phyloP scores from a whole-genome alignment of 2,797 vertebrate species.

The Coregonus sp. region DNA sequence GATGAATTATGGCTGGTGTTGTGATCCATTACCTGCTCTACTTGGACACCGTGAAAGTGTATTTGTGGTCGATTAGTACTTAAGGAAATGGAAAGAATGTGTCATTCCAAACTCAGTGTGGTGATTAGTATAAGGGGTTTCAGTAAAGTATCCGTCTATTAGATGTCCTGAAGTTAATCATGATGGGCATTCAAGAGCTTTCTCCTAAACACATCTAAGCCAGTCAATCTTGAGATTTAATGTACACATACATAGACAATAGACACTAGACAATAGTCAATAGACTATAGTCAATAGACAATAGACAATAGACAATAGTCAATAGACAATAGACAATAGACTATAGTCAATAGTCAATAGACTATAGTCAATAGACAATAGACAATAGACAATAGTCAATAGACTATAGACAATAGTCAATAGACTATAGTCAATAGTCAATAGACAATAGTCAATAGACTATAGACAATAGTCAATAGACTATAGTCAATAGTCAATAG shows the following conservation, averaged over 20 bases:
- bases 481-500: no score
- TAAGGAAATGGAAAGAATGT: slow-evolving; percentile 35
- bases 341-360: no score
- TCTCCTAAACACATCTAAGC: slow-evolving; percentile 39
- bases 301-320: no score
- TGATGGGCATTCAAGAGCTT: neutral
- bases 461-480: no score
- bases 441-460: no score
- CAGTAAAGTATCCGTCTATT: neutral
- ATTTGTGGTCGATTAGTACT: slow-evolving; percentile 32
- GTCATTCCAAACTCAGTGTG: slow-evolving; percentile 28
- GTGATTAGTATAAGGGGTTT: slow-evolving; percentile 1
- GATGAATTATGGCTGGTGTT: slow-evolving; percentile 46
- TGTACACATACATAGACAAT: neutral
- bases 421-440: neutral
- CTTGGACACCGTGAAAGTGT: slow-evolving; percentile 29
- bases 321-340: no score
- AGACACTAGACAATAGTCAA: no score
- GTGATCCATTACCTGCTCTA: slow-evolving; percentile 26
- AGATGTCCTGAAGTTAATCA: slow-evolving; percentile 1
- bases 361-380: slow-evolving; percentile 7
- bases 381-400: neutral
- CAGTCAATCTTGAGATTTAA: slow-evolving; percentile 91
- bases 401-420: no score
- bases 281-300: no score